Evolutionary conservation across 2,888 invertebrate genomes (phyloP).

Genomic region (Dysmachus trigonus): DNA sequence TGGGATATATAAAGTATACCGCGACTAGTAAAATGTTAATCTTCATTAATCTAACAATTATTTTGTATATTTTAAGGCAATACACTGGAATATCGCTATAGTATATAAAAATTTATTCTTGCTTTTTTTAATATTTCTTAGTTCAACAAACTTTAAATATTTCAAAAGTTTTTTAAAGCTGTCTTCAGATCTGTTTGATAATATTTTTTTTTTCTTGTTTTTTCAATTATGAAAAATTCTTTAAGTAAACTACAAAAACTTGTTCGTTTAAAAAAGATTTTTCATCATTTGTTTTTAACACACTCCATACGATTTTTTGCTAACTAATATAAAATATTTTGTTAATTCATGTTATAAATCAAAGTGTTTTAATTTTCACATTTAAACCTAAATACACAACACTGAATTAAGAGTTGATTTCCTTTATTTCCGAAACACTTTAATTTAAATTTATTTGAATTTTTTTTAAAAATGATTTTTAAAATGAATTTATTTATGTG

Average conservation of each 20-base stretch:
- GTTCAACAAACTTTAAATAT: constrained; percentile 27
- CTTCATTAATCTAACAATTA: constrained; percentile 25
- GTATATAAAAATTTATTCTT: constrained; percentile 46
- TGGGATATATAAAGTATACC: constrained; percentile 14
- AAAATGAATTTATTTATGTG: background rate
- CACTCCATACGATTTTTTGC: constrained; percentile 5
- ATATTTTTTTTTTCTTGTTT: background rate
- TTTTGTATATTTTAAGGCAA: constrained; percentile 52
- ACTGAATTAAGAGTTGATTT: background rate
- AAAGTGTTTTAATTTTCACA: background rate
- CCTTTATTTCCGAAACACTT: constrained; percentile 10
- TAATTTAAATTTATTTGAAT: background rate
- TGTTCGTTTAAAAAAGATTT: background rate
- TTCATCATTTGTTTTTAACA: background rate
- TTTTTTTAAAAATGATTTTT: background rate
- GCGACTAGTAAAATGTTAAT: constrained; percentile 16
- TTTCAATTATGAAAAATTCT: background rate
- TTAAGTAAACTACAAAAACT: constrained; percentile 25
- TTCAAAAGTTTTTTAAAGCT: constrained; percentile 28
- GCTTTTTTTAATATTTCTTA: constrained; percentile 37
- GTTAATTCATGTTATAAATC: background rate
- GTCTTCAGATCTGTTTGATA: constrained; percentile 24
- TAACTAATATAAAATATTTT: constrained; percentile 18
- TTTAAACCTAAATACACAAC: background rate
- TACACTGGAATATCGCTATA: constrained; percentile 53